Percentiles rank a stretch among this genome's conserved stretches.
phyloP scores from a whole-genome alignment of 92 coral and sea anemone genomes.

The Zoanthus solanderi region DNA sequence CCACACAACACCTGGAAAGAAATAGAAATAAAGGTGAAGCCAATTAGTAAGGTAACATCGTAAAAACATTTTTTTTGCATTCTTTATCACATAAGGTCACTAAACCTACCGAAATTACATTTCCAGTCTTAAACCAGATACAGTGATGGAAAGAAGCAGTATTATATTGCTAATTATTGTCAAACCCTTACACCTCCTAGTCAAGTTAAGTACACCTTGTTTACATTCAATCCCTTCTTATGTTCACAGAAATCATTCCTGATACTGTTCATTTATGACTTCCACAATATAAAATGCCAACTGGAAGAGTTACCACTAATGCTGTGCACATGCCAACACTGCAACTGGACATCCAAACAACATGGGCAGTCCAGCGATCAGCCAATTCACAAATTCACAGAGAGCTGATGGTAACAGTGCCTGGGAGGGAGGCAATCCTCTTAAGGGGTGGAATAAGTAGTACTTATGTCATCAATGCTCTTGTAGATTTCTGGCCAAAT shows the following conservation, averaged over 20 bases:
- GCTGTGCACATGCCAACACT: conserved; percentile 75
- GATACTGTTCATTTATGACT: conserved; percentile 67
- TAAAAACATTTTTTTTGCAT: not conserved
- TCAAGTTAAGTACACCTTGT: not conserved
- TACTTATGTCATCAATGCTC: conserved; percentile 34
- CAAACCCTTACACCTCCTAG: not conserved
- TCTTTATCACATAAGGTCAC: not conserved
- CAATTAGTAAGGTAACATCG: not conserved
- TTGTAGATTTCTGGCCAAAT: conserved; percentile 58
- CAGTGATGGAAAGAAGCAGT: not conserved
- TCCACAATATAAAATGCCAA: conserved; percentile 70
- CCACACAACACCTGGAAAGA: conserved; percentile 44
- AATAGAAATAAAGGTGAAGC: conserved; percentile 30
- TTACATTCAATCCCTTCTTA: not conserved
- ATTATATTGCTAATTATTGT: not conserved
- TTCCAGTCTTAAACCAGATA: not conserved
- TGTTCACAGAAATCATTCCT: conserved; percentile 63
- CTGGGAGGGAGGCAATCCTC: conserved; percentile 47
- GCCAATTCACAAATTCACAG: conserved; percentile 54
- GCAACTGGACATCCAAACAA: conserved; percentile 14
- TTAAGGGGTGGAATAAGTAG: conserved; percentile 67
- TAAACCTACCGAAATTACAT: not conserved
- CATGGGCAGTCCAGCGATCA: conserved; percentile 49
- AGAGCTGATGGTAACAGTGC: conserved; percentile 46
- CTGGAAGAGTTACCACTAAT: conserved; percentile 57